Conservation (phyloP, 2,113 vertebrate genomes). For the Lethenteron camtschaticum region DNA sequence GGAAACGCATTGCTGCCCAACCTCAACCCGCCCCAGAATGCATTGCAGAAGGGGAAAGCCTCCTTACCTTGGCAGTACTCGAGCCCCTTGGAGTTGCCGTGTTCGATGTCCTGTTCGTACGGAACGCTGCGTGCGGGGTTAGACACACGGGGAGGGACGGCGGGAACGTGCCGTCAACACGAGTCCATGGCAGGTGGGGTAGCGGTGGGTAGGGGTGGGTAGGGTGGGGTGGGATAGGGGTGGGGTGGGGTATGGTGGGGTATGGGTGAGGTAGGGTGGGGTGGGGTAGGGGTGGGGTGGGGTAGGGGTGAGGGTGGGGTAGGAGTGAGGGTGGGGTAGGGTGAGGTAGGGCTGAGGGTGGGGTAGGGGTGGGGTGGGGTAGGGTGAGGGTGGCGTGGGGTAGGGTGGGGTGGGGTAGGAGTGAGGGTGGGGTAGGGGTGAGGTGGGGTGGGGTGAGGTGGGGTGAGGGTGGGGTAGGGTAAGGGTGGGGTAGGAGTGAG, state of each 20-base stretch:
- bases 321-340: neutral
- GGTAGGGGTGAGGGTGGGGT: neutral
- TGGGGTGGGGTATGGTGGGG: neutral
- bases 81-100: conserved; percentile 18
- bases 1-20: neutral
- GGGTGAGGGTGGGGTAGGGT: too few relatives aligned
- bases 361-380: neutral
- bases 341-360: neutral
- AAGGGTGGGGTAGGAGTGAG: too few relatives aligned
- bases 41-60: neutral
- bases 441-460: too few relatives aligned
- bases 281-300: neutral
- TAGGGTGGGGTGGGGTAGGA: too few relatives aligned
- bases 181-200: too few relatives aligned
- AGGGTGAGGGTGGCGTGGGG: neutral
- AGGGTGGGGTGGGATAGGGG: neutral
- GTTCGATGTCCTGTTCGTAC: conserved; percentile 37
- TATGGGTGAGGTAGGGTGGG: neutral
- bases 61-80: conserved; percentile 47
- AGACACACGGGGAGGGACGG: neutral
- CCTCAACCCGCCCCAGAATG: too few relatives aligned
- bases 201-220: neutral
- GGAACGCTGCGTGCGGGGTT: conserved; percentile 25
- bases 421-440: too few relatives aligned
- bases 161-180: too few relatives aligned